Base-by-base conservation (phyloP, 2,113 vertebrate genomes). In the Clarias macrocephalus region DNA sequence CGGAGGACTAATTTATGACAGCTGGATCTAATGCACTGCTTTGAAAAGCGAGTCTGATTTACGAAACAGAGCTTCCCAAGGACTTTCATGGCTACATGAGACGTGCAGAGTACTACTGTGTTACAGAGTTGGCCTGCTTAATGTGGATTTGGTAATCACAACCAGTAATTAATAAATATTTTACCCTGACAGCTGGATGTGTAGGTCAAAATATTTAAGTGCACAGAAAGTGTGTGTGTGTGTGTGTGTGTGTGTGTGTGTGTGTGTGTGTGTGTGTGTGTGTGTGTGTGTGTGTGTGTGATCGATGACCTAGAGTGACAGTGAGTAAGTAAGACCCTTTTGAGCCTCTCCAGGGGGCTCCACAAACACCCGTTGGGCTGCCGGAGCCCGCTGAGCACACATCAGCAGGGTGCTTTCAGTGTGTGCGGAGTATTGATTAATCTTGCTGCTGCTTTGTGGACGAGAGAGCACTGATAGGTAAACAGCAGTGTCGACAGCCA, bases 1-100 rank as follows among this genome's bases (percentile, higher is more conserved):
- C 86, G 48, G 82, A 91, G 91, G 93, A 93, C 93, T 95, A 95
- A 95, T 94, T 95, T 93, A 93, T 93, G 94, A 94, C 94, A 95
- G 94, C 93, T 93, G 93, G 91, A 82, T 85, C 77, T 93, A 93
- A 94, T 90, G 91, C 89, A 68, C 80, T 57, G 88, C 92, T 94
- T 94, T 95, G 94, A 94, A 95, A 94, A 93, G 82, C 72, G 93
- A 94, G 94, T 92, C 91, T 94, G 93, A 95, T 95, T 95, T 95
- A 95, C 83, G 90, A 91, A 6, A 84, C 0, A 33, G 85, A 84
- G 93, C 90, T 89, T 72, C 0, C n/a, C n/a, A 91, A 90, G 91
- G 89, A 86, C 93, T 93, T 94, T 94, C 92, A 89, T 86, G 85
- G 48, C 92, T 77, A 89, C 91, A 90, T 89, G 82, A 42, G 63